phyloP scores from a whole-genome alignment of 2,888 invertebrate species.

The Acutogordius australiensis region DNA sequence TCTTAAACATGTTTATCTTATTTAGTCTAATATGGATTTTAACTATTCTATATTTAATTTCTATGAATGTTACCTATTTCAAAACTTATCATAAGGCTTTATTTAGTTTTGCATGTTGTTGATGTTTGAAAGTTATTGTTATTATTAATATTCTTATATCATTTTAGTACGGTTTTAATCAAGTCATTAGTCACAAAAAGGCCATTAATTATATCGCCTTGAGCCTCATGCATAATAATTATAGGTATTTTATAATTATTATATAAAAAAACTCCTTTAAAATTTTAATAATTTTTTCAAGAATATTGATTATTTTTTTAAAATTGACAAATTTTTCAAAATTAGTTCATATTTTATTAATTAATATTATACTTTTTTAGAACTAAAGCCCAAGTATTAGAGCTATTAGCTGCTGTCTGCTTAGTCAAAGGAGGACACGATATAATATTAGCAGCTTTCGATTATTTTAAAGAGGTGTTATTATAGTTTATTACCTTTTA shows the following conservation, averaged over 20 bases:
- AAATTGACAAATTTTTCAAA: neutral
- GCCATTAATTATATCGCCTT: slow-evolving; percentile 93
- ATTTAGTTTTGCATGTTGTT: no score
- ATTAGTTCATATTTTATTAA: no score
- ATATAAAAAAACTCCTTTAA: no score
- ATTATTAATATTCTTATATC: no score
- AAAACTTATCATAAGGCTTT: no score
- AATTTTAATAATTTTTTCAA: no score
- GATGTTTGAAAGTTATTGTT: no score
- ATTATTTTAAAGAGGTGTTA: slow-evolving; percentile 61
- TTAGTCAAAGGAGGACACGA: slow-evolving; percentile 96
- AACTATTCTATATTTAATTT: neutral
- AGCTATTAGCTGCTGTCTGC: slow-evolving; percentile 85
- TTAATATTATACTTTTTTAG: no score
- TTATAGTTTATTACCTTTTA: slow-evolving; percentile 10
- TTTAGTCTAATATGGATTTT: slow-evolving; percentile 13
- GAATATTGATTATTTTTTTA: slow-evolving; percentile 13
- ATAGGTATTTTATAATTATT: no score
- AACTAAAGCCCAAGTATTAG: slow-evolving; percentile 80
- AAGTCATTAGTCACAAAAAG: slow-evolving; percentile 86
- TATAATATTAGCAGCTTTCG: slow-evolving; percentile 78
- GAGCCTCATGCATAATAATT: slow-evolving; percentile 74
- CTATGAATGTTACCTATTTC: neutral
- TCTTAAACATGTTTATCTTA: no score
- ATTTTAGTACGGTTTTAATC: slow-evolving; percentile 74